phyloP scores from a whole-genome alignment of 1,140 invertebrate genomes.

The Neoseiulus cucumeris region DNA sequence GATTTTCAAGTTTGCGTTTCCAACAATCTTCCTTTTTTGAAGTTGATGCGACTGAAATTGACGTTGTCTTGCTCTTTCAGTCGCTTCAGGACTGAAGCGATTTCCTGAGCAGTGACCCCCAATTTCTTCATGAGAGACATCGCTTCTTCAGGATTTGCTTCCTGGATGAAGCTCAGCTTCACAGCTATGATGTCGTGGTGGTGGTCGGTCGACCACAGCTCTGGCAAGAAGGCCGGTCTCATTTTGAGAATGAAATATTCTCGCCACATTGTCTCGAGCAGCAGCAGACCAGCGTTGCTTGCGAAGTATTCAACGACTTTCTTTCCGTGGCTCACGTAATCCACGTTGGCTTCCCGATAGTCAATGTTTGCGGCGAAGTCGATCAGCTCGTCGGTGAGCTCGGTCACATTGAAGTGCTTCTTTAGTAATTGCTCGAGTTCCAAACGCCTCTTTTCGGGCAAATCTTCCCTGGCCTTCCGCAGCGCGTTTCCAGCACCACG shows the following conservation, averaged over 20 bases:
- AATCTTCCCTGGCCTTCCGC: conserved; percentile 26
- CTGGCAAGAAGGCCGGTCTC: conserved; percentile 46
- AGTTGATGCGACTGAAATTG: neutral
- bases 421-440: conserved; percentile 26
- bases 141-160: too few relatives aligned
- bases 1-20: too few relatives aligned
- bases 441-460: conserved; percentile 34
- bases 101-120: too few relatives aligned
- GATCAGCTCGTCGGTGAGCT: conserved; percentile 25
- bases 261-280: conserved; percentile 50
- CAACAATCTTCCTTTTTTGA: too few relatives aligned
- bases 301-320: conserved; percentile 43
- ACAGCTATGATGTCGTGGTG: conserved; percentile 23
- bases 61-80: neutral
- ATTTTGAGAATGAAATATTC: conserved; percentile 52
- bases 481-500: conserved; percentile 40
- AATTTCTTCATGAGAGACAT: too few relatives aligned
- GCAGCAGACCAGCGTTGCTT: conserved; percentile 37
- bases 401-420: conserved; percentile 24
- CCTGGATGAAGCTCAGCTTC: too few relatives aligned
- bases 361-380: conserved; percentile 25
- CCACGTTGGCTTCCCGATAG: conserved; percentile 29
- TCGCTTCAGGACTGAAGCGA: neutral
- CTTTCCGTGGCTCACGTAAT: conserved; percentile 40
- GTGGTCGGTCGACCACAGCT: conserved; percentile 51